Evolutionary conservation across 2,113 vertebrate genomes (phyloP).

Genomic region (Acrocephalus arundinaceus): DNA sequence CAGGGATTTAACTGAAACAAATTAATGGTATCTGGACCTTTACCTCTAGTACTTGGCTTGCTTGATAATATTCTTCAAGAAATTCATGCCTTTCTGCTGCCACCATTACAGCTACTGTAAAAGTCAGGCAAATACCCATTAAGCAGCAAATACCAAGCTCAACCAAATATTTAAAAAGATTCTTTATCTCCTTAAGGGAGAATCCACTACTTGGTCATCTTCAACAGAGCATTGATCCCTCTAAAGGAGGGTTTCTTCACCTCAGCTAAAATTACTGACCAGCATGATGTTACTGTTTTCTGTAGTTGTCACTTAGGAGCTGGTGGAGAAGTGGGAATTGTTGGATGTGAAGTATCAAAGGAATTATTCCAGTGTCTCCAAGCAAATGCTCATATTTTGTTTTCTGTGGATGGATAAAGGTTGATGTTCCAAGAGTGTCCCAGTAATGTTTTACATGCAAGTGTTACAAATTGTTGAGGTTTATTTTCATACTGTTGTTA

Average conservation of each 20-base stretch:
- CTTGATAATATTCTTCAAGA: neutral
- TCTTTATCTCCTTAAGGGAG: neutral
- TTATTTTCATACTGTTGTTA: neutral
- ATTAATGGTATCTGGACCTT: neutral
- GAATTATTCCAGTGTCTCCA: neutral
- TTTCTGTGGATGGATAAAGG: neutral
- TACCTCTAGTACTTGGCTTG: neutral
- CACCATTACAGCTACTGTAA: neutral
- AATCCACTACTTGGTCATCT: neutral
- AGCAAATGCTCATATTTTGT: neutral
- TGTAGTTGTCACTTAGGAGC: neutral
- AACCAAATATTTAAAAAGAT: neutral
- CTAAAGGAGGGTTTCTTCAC: neutral
- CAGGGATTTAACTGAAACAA: neutral
- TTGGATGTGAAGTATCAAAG: neutral
- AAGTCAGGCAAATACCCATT: neutral
- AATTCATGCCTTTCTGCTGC: neutral
- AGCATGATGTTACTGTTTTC: neutral
- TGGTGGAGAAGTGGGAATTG: neutral
- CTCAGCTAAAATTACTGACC: neutral
- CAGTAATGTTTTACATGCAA: neutral
- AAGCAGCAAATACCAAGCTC: neutral
- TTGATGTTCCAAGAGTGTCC: neutral
- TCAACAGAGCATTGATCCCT: neutral
- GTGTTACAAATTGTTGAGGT: neutral